Conservation (phyloP, 2,797 vertebrate genomes). For the Australoheros facetus region DNA sequence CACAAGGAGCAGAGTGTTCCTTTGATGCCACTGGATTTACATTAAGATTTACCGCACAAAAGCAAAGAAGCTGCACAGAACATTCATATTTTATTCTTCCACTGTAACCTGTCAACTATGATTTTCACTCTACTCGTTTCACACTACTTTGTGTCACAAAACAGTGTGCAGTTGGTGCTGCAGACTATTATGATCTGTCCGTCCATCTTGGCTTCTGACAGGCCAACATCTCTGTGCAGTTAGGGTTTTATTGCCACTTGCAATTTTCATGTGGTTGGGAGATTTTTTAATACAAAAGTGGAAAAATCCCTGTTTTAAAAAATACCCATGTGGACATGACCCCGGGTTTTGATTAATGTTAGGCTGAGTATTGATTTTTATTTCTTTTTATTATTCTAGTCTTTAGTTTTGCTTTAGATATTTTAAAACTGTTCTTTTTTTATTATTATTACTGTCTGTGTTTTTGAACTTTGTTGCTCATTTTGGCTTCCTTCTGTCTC, state of each 20-base stretch:
- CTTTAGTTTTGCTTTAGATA: too few species aligned
- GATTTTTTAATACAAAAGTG: neutral
- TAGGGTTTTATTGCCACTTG: neutral
- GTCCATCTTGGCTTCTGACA: neutral
- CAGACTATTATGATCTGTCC: neutral
- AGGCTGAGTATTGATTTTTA: neutral
- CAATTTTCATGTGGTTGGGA: neutral
- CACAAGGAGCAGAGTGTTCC: neutral
- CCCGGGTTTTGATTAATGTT: neutral
- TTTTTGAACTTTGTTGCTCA: too few species aligned
- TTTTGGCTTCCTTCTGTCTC: too few species aligned
- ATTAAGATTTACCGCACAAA: neutral
- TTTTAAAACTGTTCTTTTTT: too few species aligned
- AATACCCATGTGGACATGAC: neutral
- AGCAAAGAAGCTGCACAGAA: neutral
- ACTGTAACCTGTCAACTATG: neutral
- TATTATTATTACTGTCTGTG: too few species aligned
- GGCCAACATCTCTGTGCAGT: neutral
- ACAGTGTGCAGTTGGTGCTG: neutral
- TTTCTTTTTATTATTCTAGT: too few species aligned
- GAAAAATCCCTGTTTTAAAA: neutral
- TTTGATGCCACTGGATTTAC: conserved; percentile 7
- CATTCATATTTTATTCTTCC: conserved; percentile 9
- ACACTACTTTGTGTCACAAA: conserved; percentile 12
- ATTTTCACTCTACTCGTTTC: conserved; percentile 11